Conservation (phyloP, 2,797 vertebrate species). For the Siniperca undulata region DNA sequence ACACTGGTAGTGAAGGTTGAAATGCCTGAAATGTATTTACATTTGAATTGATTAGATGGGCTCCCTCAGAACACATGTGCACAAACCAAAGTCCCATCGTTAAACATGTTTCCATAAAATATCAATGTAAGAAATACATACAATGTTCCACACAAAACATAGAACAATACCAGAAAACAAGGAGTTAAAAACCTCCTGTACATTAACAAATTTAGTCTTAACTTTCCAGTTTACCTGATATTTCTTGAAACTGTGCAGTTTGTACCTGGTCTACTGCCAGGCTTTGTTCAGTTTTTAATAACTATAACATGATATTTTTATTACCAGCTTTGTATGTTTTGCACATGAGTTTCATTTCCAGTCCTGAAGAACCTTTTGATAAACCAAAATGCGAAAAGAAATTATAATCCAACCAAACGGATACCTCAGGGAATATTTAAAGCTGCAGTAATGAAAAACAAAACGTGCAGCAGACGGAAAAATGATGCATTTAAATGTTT, state of each 20-base stretch:
- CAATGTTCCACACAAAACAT: neutral
- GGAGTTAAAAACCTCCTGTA: neutral
- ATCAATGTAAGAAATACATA: neutral
- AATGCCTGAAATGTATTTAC: neutral
- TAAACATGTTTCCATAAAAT: neutral
- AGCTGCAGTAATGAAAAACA: conserved; percentile 25
- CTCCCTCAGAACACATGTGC: conserved; percentile 15
- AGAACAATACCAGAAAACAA: neutral
- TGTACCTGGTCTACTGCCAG: neutral
- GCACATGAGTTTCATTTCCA: conserved; percentile 30
- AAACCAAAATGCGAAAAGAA: conserved; percentile 42
- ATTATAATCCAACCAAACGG: conserved; percentile 41
- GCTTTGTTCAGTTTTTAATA: conserved; percentile 32
- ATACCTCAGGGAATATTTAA: conserved; percentile 37
- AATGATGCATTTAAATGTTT: conserved; percentile 46
- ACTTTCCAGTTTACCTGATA: neutral
- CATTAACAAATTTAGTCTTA: neutral
- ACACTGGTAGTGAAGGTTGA: neutral
- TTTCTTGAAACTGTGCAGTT: conserved; percentile 9
- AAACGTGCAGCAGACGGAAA: conserved; percentile 28
- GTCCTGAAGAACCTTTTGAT: conserved; percentile 25
- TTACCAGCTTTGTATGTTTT: conserved; percentile 9
- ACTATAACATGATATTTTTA: conserved; percentile 23
- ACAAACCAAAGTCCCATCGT: conserved; percentile 3
- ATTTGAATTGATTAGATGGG: neutral